Percentiles rank a stretch among this genome's conserved stretches.
phyloP scores from a whole-genome alignment of 1,140 invertebrate species.

The Pseudachorutes palmiensis region DNA sequence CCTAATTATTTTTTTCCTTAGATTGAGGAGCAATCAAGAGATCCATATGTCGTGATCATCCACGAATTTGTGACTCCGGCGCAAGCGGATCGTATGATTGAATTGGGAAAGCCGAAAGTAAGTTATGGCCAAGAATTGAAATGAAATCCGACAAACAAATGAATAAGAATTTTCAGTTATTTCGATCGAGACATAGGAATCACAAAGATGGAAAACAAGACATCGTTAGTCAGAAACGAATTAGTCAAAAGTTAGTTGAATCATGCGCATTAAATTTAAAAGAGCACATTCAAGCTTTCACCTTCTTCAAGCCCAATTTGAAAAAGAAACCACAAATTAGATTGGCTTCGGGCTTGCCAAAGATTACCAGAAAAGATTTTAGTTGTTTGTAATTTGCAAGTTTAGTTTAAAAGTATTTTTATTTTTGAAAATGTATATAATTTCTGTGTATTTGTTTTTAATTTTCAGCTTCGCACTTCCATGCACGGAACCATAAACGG shows the following conservation, averaged over 20 bases:
- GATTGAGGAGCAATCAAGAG: conserved; percentile 46
- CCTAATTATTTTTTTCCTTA: conserved; percentile 30
- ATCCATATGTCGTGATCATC: conserved; percentile 48
- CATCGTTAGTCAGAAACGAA: conserved; percentile 37
- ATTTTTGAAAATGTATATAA: too few relatives aligned
- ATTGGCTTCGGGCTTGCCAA: too few relatives aligned
- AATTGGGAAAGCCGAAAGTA: conserved; percentile 48
- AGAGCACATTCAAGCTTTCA: too few relatives aligned
- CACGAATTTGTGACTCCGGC: conserved; percentile 47
- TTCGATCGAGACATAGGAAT: conserved; percentile 37
- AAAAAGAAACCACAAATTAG: too few relatives aligned
- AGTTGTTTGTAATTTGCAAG: too few relatives aligned
- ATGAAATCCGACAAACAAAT: too few relatives aligned
- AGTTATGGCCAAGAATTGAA: too few relatives aligned
- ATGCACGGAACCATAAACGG: conserved; percentile 36
- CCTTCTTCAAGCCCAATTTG: conserved; percentile 14
- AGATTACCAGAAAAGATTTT: too few relatives aligned
- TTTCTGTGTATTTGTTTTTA: too few relatives aligned
- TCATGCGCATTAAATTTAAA: too few relatives aligned
- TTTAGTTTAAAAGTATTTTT: too few relatives aligned
- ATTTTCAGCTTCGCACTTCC: conserved; percentile 31
- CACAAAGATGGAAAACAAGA: conserved; percentile 31
- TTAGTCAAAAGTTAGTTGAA: conserved; percentile 39
- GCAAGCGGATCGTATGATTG: conserved; percentile 47
- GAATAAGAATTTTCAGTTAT: conserved; percentile 26